phyloP scores from a whole-genome alignment of 2,888 invertebrate genomes.

The Tanaodytes sp. region DNA sequence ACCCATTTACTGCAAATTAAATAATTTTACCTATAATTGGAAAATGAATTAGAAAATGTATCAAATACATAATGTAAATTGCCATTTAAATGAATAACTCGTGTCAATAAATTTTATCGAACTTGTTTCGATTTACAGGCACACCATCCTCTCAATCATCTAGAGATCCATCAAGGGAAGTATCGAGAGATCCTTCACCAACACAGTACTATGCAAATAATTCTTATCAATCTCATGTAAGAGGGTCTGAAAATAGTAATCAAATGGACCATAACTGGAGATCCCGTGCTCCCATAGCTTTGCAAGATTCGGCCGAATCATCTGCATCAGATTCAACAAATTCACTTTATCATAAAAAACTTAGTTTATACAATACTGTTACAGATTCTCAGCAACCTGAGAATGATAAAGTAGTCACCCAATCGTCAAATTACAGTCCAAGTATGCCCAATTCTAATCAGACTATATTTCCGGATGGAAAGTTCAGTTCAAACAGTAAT shows the following conservation, averaged over 20 bases:
- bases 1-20: no score
- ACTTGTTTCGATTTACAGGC: no score
- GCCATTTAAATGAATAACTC: no score
- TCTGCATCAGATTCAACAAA: constrained; percentile 41
- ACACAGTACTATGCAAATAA: constrained; percentile 65
- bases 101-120: no score
- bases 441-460: constrained; percentile 10
- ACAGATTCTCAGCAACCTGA: constrained; percentile 21
- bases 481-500: constrained; percentile 3
- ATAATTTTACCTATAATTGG: no score
- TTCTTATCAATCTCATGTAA: constrained; percentile 65
- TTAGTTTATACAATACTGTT: constrained; percentile 19
- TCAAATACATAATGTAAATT: no score
- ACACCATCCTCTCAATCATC: constrained; percentile 73
- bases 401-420: constrained; percentile 7
- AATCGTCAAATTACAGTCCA: constrained; percentile 13
- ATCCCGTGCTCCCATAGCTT: constrained; percentile 39
- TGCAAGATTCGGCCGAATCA: constrained; percentile 39
- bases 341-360: constrained; percentile 36
- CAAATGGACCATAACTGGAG: constrained; percentile 48
- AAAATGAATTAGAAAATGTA: no score
- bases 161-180: constrained; percentile 73
- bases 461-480: constrained; percentile 2
- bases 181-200: constrained; percentile 71
- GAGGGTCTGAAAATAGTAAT: constrained; percentile 60